phyloP scores from a whole-genome alignment of 2,797 vertebrate species.

The Hafferia zeledoni region DNA sequence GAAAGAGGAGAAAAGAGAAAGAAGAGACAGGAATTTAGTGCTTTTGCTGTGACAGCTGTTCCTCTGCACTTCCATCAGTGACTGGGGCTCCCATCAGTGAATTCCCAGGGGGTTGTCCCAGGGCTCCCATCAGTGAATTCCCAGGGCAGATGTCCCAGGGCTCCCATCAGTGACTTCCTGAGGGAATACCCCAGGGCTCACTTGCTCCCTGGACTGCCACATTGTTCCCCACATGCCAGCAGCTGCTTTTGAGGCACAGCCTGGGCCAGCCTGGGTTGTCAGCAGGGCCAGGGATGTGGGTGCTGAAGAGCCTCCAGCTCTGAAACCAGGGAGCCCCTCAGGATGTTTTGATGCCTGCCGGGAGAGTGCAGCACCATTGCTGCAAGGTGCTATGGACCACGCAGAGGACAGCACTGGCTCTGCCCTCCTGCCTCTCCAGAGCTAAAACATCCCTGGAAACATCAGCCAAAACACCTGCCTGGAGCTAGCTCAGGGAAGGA shows the following conservation, averaged over 20 bases:
- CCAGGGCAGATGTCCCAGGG: background rate
- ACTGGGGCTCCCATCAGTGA: background rate
- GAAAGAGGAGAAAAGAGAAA: conserved; percentile 32
- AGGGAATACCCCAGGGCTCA: background rate
- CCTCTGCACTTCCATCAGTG: background rate
- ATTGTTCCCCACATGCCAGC: background rate
- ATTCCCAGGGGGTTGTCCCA: no score
- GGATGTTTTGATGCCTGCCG: background rate
- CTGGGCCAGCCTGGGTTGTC: background rate
- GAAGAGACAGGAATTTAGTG: background rate
- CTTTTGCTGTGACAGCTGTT: background rate
- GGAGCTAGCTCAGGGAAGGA: background rate
- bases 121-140: background rate
- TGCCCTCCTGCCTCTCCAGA: background rate
- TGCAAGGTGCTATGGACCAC: background rate
- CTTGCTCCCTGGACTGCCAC: rapidly evolving
- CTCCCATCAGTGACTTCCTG: background rate
- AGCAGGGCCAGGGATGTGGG: background rate
- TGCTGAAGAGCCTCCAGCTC: no score
- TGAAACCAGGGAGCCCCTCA: background rate
- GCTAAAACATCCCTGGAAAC: background rate
- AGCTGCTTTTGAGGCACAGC: background rate
- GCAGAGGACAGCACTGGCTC: background rate
- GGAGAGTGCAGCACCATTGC: rapidly evolving
- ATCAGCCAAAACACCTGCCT: background rate